A percentile compares a stretch with the other conserved stretches of the same genome.
phyloP scores from a whole-genome alignment of 2,888 invertebrate species.

The Pomacea canaliculata region DNA sequence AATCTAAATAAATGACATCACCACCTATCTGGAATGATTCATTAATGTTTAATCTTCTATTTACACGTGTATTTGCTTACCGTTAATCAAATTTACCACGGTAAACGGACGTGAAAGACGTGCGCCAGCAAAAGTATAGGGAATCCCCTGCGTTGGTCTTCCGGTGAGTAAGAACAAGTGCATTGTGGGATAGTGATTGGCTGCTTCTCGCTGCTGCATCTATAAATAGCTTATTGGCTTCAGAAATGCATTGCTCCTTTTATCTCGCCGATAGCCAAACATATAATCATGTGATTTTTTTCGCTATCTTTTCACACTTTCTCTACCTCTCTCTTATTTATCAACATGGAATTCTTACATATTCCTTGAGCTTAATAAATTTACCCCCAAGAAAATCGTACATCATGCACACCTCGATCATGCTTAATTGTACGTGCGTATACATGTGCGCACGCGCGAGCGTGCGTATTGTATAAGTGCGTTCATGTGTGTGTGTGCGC shows the following conservation, averaged over 20 bases:
- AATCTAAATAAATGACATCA: not conserved
- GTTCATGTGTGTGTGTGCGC: too few species aligned
- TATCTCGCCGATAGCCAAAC: too few species aligned
- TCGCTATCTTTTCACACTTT: too few species aligned
- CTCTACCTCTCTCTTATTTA: too few species aligned
- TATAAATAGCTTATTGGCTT: constrained; percentile 26
- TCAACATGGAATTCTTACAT: too few species aligned
- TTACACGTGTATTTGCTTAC: constrained; percentile 4
- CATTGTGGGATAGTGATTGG: constrained; percentile 28
- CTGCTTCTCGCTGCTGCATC: constrained; percentile 20
- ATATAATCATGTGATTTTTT: too few species aligned
- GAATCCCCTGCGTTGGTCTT: constrained; percentile 20
- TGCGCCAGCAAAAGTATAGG: constrained; percentile 21
- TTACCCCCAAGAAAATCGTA: too few species aligned
- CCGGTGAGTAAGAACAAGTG: constrained; percentile 23
- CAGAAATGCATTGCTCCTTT: not conserved
- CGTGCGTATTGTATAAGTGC: too few species aligned
- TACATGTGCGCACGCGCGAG: too few species aligned
- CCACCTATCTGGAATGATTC: not conserved
- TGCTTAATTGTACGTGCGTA: too few species aligned
- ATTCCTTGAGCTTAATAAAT: too few species aligned
- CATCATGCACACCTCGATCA: too few species aligned
- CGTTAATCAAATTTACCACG: constrained; percentile 13
- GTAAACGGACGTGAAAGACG: constrained; percentile 18
- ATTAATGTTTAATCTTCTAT: not conserved